Base-by-base conservation (phyloP, 2,888 invertebrate genomes). In the Diarsia rubi region DNA sequence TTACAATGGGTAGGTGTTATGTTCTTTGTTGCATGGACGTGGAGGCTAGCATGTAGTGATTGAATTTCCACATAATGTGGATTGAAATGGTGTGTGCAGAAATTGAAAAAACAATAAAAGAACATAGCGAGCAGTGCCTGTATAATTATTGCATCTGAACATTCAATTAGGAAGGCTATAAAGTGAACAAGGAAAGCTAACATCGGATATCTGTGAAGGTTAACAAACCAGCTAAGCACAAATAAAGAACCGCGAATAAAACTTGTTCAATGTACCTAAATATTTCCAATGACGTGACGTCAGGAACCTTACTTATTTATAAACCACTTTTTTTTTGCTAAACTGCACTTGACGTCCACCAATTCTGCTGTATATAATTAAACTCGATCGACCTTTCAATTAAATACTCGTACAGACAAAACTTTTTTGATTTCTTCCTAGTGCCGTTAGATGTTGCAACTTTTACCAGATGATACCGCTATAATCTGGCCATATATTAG, bases 121-220 rank as follows among this genome's bases (percentile, higher is more conserved):
- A 21, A 62, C 59, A 73, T 75, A 65, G 72, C 67, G 60, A 72
- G 59, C 69, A 49, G 16, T n/a, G 62, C 52, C 73, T 82, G 45
- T 64, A 60, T 82, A 70, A 59, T 67, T 62, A 74, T 78, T 52
- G 73, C 60, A 74, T 54, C 67, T 73, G 70, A 77, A 82, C 79
- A 73, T 75, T 77, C 70, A 75, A 73, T 83, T 83, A 84, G 59
- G 86, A 88, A 90, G 88, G 88, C 81, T 86, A 86, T 77, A 84
- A 86, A 85, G 84, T 88, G 88, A 89, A 90, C 84, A 89, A 90
- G 90, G 88, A 90, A 90, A 90, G 89, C 84, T 90, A 87, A 88
- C 82, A 88, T 90, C 85, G 88, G 86, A 90, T 89, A 90, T 88
- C 77, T 82, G 42, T 73, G 90, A 91, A 90, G 89, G 90, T 88